Evolutionary conservation across 2,888 invertebrate genomes (phyloP), one percentile per base, ranked within the genome.

Genomic region (Byasa hedistus): DNA sequence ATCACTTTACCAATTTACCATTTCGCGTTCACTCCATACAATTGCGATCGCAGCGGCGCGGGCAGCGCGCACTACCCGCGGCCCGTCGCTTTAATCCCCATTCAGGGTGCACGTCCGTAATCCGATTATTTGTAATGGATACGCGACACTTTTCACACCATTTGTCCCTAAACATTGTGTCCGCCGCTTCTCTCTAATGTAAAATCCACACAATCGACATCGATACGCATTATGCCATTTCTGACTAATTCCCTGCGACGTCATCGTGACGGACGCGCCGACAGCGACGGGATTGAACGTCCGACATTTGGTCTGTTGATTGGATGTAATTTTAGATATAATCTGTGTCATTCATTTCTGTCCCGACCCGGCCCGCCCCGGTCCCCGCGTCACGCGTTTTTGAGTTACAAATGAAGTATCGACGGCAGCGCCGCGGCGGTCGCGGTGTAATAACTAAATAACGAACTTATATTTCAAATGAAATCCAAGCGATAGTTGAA

Each of bases 41-140:
- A 32, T 5, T 10, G 32, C 10, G 8, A 8, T 32, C 10, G 32
- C 32, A 32, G 10, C 1, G 1, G 32, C 10, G 32, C 32, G 10
- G 1, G 8, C 8, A 10, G 10, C n/a, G n/a, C n/a, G n/a, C n/a
- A n/a, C 8, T 32, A 1, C 32, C 1, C 27, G 27, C 27, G 5
- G 27, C 27, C 27, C 27, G n/a, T 62, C 55, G 32, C 59, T 23
- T 61, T 81, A 81, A 83, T 81, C 82, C 85, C 21, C 75, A 86
- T 86, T 83, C 83, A 82, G 71, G 73, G 71, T 75, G 76, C 87
- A 84, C 87, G 85, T 85, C 77, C 72, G 64, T 85, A 87, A 89
- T 81, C 89, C 80, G 89, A 84, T 89, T 89, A 89, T 71, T 73
- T 75, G 88, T 87, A 87, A 89, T 84, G 82, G 86, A 89, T 89